Percentiles rank a stretch among this genome's conserved stretches.
phyloP scores from a whole-genome alignment of 2,113 vertebrate species.

The Todiramphus saurophagus region DNA sequence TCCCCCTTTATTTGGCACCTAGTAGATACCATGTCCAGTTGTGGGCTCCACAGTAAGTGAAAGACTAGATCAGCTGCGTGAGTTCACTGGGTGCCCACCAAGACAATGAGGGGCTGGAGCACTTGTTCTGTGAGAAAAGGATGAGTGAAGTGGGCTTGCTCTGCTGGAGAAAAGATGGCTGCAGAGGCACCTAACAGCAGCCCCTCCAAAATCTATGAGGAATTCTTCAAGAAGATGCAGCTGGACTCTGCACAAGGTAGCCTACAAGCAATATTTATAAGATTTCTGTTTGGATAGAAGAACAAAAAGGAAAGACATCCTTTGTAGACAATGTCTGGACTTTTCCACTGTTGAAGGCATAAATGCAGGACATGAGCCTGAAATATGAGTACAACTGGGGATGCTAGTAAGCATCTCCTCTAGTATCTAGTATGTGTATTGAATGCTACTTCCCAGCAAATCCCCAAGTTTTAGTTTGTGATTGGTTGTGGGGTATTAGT shows the following conservation, averaged over 20 bases:
- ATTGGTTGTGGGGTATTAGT: neutral
- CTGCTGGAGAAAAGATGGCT: neutral
- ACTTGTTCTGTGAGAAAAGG: no score
- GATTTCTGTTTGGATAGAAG: neutral
- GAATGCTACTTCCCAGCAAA: neutral
- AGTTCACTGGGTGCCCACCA: neutral
- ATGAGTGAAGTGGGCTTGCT: neutral
- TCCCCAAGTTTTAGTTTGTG: neutral
- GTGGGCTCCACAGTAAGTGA: neutral
- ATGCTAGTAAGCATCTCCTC: neutral
- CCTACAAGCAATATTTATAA: neutral
- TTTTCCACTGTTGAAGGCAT: neutral
- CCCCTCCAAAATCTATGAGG: neutral
- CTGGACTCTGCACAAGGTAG: neutral
- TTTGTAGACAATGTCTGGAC: neutral
- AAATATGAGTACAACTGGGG: neutral
- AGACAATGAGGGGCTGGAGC: no score
- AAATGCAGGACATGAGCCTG: neutral
- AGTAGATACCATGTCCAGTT: neutral
- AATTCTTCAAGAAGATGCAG: neutral
- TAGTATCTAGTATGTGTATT: neutral
- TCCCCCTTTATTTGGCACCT: neutral
- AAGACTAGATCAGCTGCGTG: neutral
- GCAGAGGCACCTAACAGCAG: neutral
- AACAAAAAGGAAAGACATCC: neutral